Evolutionary conservation across 1,140 invertebrate species (phyloP).

Genomic region (Armadillidium nasatum): DNA sequence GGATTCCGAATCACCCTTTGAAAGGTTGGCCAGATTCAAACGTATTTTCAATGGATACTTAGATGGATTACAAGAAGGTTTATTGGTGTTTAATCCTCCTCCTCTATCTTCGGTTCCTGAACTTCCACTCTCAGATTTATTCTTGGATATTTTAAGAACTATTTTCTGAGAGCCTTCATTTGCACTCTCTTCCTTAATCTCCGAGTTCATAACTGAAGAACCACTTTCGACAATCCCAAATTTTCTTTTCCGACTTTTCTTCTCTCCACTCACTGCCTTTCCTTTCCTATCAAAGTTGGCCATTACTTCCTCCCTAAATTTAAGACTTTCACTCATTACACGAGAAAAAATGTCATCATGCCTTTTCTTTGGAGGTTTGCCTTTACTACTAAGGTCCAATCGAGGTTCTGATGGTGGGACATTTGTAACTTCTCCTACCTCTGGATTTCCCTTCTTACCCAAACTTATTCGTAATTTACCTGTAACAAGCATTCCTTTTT

Average conservation of each 20-base stretch:
- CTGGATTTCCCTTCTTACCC: constrained; percentile 40
- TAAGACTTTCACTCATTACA: constrained; percentile 79
- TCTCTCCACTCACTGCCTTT: constrained; percentile 58
- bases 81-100: neutral
- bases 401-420: constrained; percentile 39
- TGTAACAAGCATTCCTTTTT: constrained; percentile 22
- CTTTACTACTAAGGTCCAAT: constrained; percentile 51
- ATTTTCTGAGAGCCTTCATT: constrained; percentile 28
- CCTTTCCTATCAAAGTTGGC: constrained; percentile 60
- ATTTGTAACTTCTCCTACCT: constrained; percentile 39
- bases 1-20: constrained; percentile 6
- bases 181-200: constrained; percentile 25
- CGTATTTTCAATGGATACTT: constrained; percentile 27
- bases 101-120: neutral
- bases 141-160: constrained; percentile 21
- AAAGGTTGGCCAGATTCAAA: constrained; percentile 21
- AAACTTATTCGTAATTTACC: constrained; percentile 45
- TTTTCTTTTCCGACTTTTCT: constrained; percentile 50
- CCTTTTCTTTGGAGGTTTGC: constrained; percentile 73
- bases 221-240: constrained; percentile 18
- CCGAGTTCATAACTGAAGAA: constrained; percentile 4
- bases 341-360: constrained; percentile 55
- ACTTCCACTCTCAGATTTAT: constrained; percentile 16
- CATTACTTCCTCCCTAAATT: constrained; percentile 74
- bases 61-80: constrained; percentile 2